These are phyloP conservation scores for Pachyrhynchus sulphureomaculatus DNA, from an alignment of 1,140 invertebrate species.

Conservation along the genomic window DNA sequence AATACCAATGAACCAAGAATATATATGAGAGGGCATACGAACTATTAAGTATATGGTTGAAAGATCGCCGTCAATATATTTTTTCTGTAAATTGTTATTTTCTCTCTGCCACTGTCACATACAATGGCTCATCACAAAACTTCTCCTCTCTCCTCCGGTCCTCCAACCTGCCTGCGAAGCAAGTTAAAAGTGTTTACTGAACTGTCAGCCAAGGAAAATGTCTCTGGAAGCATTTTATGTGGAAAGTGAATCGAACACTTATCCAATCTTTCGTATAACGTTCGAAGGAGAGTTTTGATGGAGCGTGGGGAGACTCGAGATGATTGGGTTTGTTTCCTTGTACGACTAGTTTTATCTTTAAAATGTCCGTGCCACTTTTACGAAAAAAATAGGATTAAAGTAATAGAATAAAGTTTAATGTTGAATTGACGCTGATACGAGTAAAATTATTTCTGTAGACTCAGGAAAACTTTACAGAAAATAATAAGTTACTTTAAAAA, in stretches of 20 bases:
- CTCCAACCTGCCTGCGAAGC: slow-evolving; percentile 10
- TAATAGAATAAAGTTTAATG: not conserved
- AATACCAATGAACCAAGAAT: too few relatives aligned
- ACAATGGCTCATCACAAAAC: slow-evolving; percentile 50
- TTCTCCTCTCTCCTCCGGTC: not conserved
- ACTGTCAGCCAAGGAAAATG: slow-evolving; percentile 49
- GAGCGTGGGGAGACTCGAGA: slow-evolving; percentile 16
- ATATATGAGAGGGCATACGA: too few relatives aligned
- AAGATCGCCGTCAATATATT: too few relatives aligned
- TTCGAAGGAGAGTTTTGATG: slow-evolving; percentile 16
- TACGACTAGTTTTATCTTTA: slow-evolving; percentile 9
- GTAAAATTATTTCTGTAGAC: too few relatives aligned
- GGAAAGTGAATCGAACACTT: slow-evolving; percentile 44
- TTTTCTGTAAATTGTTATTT: too few relatives aligned
- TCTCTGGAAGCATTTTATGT: slow-evolving; percentile 48
- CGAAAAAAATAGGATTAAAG: not conserved
- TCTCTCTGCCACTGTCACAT: slow-evolving; percentile 29
- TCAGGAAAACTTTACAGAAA: too few relatives aligned
- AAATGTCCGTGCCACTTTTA: slow-evolving; percentile 3
- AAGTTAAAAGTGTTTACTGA: slow-evolving; percentile 49
- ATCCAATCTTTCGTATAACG: slow-evolving; percentile 16
- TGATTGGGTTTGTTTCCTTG: slow-evolving; percentile 33
- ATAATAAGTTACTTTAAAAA: too few relatives aligned
- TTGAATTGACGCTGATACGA: too few relatives aligned
- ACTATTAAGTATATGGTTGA: too few relatives aligned